Base-by-base conservation (phyloP, 2,888 invertebrate genomes). In the Galeopsomyia nigrocyanea region DNA sequence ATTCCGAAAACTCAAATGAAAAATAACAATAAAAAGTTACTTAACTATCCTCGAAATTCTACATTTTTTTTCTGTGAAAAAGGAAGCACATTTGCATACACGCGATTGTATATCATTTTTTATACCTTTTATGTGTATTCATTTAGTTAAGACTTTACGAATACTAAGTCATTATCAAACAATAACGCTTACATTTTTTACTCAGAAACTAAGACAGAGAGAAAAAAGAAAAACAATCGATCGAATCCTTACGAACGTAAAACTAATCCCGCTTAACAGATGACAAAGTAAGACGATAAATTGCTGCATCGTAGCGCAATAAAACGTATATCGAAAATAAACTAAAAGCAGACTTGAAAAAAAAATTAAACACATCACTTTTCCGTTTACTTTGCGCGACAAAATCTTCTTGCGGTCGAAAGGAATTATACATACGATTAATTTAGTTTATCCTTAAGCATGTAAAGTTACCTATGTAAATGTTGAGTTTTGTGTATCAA, bases 361-460 rank as follows among this genome's bases (percentile, higher is more conserved):
- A 74, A 66, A 81, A 39, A 82, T 78, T 77, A 79, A 83, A 79
- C 79, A 79, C 79, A 76, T 78, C 77, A 78, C 79, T 79, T 68
- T n/a, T 26, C 3, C 2, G 26, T 39, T 39, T 67, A 77, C 56
- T 72, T 71, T 80, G 79, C 81, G 79, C 80, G 80, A 79, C 81
- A 81, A 39, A 39, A 81, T 80, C 79, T 77, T 77, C 79, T 79
- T 81, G 79, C 78, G 80, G 82, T 82, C 78, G 13, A 81, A 82
- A 82, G 80, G 79, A 83, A 85, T 83, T 82, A 82, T 81, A 81
- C 80, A 78, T 83, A 82, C 79, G 80, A 82, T 84, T 82, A 82
- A 82, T 84, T 83, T 82, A 82, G 78, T 83, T 31, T 13, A 84
- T 81, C 83, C 7, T 84, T 83, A 82, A 81, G 56, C 67, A 66